Percentiles rank a stretch among this genome's conserved stretches.
phyloP scores from a whole-genome alignment of 2,113 vertebrate genomes.

The Gymnocephalus cernua region DNA sequence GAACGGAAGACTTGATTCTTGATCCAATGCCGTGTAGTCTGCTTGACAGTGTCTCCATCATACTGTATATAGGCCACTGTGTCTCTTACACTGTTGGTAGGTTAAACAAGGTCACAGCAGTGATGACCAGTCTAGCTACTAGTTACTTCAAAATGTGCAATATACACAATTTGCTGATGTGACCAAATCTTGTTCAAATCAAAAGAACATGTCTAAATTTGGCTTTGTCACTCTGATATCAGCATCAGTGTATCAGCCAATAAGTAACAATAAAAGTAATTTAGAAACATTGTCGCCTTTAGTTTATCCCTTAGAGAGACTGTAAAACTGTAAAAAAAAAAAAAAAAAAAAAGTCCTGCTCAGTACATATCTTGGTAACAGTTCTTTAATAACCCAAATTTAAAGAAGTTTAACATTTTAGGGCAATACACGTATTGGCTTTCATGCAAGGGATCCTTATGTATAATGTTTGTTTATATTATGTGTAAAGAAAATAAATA shows the following conservation, averaged over 20 bases:
- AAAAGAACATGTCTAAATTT: not conserved
- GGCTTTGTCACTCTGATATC: not conserved
- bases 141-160: not conserved
- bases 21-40: not conserved
- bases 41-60: conserved; percentile 3
- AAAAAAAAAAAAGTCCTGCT: too few relatives aligned
- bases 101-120: conserved; percentile 39
- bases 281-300: not conserved
- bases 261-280: not conserved
- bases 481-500: too few relatives aligned
- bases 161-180: conserved; percentile 21
- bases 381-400: too few relatives aligned
- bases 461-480: not conserved
- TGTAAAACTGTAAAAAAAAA: too few relatives aligned
- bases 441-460: not conserved
- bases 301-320: not conserved
- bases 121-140: conserved; percentile 15
- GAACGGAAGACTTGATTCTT: conserved; percentile 17
- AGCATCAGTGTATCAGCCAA: too few relatives aligned
- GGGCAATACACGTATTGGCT: not conserved
- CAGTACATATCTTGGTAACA: too few relatives aligned
- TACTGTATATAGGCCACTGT: conserved; percentile 35
- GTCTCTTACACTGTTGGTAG: not conserved
- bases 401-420: too few relatives aligned
- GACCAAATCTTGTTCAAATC: not conserved